Conservation (phyloP, 2,113 vertebrate genomes). For the Catharus bicknelli region DNA sequence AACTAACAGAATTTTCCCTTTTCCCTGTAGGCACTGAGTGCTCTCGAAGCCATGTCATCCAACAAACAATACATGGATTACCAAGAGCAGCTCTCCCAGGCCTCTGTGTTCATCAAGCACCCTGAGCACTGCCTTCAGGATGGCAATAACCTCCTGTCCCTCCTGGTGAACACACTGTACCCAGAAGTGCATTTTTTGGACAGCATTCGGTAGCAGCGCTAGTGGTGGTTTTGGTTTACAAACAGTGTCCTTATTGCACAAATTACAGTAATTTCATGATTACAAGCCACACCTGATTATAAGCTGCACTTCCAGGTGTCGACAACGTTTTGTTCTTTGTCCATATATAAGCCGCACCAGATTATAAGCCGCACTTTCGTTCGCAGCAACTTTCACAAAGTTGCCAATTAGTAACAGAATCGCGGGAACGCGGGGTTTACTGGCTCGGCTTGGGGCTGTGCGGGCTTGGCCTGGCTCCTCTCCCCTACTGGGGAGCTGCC, state of each 20-base stretch:
- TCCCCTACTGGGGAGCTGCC: no score
- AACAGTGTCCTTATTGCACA: constrained; percentile 40
- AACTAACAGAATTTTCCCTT: neutral
- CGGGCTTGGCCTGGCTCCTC: no score
- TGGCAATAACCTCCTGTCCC: constrained; percentile 84
- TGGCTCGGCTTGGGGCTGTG: no score
- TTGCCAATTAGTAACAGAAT: no score
- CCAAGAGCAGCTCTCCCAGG: constrained; percentile 85
- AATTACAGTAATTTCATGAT: neutral
- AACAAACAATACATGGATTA: constrained; percentile 91
- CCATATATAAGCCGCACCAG: no score
- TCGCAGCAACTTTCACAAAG: no score
- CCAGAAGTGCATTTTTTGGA: constrained; percentile 91
- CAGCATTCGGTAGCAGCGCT: constrained; percentile 79
- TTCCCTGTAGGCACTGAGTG: constrained; percentile 75
- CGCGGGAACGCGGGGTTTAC: no score
- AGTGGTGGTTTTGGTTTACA: constrained; percentile 35
- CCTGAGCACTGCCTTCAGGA: constrained; percentile 88
- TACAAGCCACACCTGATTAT: no score
- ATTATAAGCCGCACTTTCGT: no score
- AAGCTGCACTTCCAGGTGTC: no score
- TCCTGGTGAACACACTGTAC: constrained; percentile 89
- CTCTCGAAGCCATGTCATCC: constrained; percentile 84
- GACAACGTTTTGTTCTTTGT: no score
- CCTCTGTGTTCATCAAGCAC: constrained; percentile 86